phyloP scores from a whole-genome alignment of 2,113 vertebrate genomes.

The Piliocolobus tephrosceles region DNA sequence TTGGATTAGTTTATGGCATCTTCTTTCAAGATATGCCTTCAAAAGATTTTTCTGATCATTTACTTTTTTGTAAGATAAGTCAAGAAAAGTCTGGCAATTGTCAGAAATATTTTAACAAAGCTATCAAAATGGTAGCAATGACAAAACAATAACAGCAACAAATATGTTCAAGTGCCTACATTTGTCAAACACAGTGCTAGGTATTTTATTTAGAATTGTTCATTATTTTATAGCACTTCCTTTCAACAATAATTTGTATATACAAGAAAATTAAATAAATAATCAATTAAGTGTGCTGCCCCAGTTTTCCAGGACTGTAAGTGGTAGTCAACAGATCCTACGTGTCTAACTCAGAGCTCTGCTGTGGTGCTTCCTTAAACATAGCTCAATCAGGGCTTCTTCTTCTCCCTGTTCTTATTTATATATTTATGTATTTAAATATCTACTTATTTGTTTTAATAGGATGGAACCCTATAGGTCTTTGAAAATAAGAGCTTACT shows the following conservation, averaged over 20 bases:
- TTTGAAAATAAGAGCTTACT: neutral
- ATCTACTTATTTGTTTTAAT: neutral
- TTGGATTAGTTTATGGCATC: neutral
- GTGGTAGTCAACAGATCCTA: too few relatives aligned
- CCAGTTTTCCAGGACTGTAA: neutral
- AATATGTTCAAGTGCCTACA: neutral
- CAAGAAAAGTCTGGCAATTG: neutral
- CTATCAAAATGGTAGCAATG: neutral
- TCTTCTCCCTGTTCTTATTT: too few relatives aligned
- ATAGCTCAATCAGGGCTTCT: neutral
- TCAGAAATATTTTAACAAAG: neutral
- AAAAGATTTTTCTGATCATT: neutral
- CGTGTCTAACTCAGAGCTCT: neutral
- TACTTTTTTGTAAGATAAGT: neutral
- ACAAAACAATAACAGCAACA: neutral
- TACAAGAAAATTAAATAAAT: neutral
- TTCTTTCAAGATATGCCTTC: constrained; percentile 6
- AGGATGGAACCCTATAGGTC: neutral
- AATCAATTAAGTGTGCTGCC: too few relatives aligned
- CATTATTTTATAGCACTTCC: neutral
- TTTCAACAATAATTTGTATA: neutral
- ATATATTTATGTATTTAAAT: neutral
- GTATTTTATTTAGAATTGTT: neutral
- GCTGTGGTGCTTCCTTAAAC: neutral
- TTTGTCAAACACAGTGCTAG: neutral